Evolutionary conservation across 2,113 vertebrate species (phyloP).

Genomic region (Poeciliopsis prolifica): DNA sequence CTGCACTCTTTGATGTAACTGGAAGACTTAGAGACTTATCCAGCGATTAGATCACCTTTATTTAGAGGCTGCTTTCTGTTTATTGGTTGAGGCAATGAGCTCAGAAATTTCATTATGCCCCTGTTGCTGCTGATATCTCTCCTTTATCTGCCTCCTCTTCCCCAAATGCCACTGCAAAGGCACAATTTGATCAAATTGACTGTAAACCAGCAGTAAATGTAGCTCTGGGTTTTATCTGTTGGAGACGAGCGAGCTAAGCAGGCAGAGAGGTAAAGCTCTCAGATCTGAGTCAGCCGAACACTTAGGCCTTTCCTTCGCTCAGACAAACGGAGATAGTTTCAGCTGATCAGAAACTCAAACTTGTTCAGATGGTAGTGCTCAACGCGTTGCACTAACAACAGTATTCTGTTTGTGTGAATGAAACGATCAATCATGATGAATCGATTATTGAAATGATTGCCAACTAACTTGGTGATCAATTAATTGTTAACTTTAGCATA

Average conservation of each 20-base stretch:
- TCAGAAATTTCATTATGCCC: conserved; percentile 50
- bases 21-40: conserved; percentile 63
- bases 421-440: too few relatives aligned
- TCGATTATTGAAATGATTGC: too few relatives aligned
- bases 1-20: conserved; percentile 69
- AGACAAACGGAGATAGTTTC: conserved; percentile 32
- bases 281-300: conserved; percentile 44
- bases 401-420: too few relatives aligned
- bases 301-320: conserved; percentile 30
- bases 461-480: too few relatives aligned
- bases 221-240: conserved; percentile 49
- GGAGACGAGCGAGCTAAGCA: conserved; percentile 33
- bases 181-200: conserved; percentile 43
- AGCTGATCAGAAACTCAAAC: neutral
- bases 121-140: conserved; percentile 35
- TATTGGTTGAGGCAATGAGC: conserved; percentile 44
- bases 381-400: neutral
- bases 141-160: conserved; percentile 49
- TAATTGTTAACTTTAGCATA: too few relatives aligned
- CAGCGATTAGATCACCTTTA: conserved; percentile 51
- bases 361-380: neutral
- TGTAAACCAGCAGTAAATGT: conserved; percentile 32
- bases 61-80: conserved; percentile 58
- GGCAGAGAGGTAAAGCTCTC: conserved; percentile 6
- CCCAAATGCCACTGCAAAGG: conserved; percentile 40